Base-by-base conservation (phyloP, 1,140 invertebrate genomes). In the Hestina assimilis region DNA sequence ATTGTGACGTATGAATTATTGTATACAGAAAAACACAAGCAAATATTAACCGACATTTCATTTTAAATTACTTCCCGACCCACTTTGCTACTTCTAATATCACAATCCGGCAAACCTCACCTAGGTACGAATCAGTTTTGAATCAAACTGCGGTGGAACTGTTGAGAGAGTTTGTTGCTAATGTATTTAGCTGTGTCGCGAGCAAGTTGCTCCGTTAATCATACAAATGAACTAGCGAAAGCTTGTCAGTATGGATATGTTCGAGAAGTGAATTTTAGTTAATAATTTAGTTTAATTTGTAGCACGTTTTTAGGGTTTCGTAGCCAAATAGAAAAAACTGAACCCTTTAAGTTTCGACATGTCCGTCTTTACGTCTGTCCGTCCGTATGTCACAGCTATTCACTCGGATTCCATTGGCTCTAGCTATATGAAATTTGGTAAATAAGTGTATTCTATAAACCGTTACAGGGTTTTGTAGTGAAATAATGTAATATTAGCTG, bases 121-220 rank as follows among this genome's bases (percentile, higher is more conserved):
- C 12, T 21, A 12, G n/a, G 8, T 19, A 33, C n/a, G 26, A 31
- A 46, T 31, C 33, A 9, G 48, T 41, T 64, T 68, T 52, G 47
- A 75, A 70, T 73, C 70, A 73, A 63, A 70, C 61, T 70, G 63
- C 58, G 61, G 60, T 59, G 42, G 40, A 70, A 70, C 67, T 68
- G 58, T 66, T 57, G 31, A 38, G 43, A n/a, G 21, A 68, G 63
- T 67, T 72, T 40, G 53, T 56, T 28, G 43, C 51, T 59, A 68
- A 68, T 59, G 67, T 73, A 68, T 53, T 68, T 62, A 56, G 61
- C 40, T 54, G 35, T 58, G 56, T 66, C 56, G 63, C 52, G 40
- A 42, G 14, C 55, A 69, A 59, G 53, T 59, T 59, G 54, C 55
- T 59, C 41, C 33, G 57, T 52, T 53, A 59, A 59, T 59, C 57